Conservation (phyloP, 37 sponge, comb jelly and placozoan species). For the Halisarca cf. caerulea region DNA sequence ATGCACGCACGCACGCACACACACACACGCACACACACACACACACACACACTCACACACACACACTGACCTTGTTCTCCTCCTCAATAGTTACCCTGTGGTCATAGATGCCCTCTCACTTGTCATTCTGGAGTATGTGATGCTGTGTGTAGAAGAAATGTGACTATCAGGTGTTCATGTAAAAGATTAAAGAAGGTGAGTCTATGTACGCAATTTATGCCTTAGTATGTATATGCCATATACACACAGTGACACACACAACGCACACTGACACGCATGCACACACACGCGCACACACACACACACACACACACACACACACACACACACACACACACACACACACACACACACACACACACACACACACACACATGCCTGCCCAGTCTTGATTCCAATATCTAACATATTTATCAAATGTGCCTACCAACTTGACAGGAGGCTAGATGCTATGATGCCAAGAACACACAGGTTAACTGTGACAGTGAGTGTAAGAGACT, state of each 20-base stretch:
- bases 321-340: too few relatives aligned
- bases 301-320: too few relatives aligned
- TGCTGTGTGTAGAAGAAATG: conserved; percentile 47
- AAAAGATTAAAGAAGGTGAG: conserved; percentile 74
- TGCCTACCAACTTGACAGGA: conserved; percentile 31
- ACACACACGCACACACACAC: neutral
- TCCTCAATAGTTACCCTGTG: conserved; percentile 67
- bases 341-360: too few relatives aligned
- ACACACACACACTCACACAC: neutral
- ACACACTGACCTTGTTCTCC: neutral
- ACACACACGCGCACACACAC: too few relatives aligned
- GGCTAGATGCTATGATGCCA: conserved; percentile 39
- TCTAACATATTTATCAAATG: neutral
- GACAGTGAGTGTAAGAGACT: conserved; percentile 52
- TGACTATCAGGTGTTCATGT: conserved; percentile 75
- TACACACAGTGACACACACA: neutral
- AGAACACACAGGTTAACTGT: conserved; percentile 25
- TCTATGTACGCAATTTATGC: neutral
- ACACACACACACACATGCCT: neutral
- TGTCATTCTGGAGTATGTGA: conserved; percentile 78
- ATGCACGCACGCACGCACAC: neutral
- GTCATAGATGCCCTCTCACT: conserved; percentile 66
- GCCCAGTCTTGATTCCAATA: neutral
- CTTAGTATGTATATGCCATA: neutral
- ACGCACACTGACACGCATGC: too few relatives aligned